Evolutionary conservation across 2,797 vertebrate species (phyloP).

Genomic region (Falco concolor): DNA sequence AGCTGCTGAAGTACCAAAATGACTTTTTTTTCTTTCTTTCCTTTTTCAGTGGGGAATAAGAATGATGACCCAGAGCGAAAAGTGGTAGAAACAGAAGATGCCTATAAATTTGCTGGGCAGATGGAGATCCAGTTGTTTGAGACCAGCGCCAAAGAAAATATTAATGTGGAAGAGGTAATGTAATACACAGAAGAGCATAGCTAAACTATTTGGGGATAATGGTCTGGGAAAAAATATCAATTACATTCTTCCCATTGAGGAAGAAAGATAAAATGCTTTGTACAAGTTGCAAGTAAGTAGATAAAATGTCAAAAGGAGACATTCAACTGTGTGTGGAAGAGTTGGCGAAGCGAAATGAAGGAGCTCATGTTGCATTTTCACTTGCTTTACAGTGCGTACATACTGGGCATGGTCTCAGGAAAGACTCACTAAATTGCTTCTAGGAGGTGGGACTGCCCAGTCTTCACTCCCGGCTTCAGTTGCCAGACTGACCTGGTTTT

Average conservation of each 20-base stretch:
- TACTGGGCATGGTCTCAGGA: neutral
- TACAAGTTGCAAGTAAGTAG: neutral
- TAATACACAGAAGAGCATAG: neutral
- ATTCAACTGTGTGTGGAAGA: neutral
- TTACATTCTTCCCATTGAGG: neutral
- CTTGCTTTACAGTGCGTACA: neutral
- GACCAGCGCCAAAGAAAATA: conserved; percentile 98
- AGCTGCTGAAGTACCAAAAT: neutral
- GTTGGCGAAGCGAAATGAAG: neutral
- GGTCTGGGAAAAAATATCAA: neutral
- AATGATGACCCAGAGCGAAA: conserved; percentile 96
- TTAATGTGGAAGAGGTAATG: conserved; percentile 95
- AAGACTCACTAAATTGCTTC: neutral
- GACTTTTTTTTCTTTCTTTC: neutral
- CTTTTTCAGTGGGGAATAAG: conserved; percentile 93
- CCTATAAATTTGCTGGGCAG: conserved; percentile 97
- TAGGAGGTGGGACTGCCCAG: neutral
- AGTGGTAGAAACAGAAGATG: conserved; percentile 97
- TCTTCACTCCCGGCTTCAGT: neutral
- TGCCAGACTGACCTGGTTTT: neutral
- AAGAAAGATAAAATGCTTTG: neutral
- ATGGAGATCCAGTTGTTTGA: conserved; percentile 98
- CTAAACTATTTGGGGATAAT: neutral
- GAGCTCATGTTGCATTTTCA: neutral
- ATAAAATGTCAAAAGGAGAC: neutral